Evolutionary conservation across 2,888 invertebrate genomes (phyloP), one percentile per base, ranked within the genome.

Genomic region (Brenthis daphne): DNA sequence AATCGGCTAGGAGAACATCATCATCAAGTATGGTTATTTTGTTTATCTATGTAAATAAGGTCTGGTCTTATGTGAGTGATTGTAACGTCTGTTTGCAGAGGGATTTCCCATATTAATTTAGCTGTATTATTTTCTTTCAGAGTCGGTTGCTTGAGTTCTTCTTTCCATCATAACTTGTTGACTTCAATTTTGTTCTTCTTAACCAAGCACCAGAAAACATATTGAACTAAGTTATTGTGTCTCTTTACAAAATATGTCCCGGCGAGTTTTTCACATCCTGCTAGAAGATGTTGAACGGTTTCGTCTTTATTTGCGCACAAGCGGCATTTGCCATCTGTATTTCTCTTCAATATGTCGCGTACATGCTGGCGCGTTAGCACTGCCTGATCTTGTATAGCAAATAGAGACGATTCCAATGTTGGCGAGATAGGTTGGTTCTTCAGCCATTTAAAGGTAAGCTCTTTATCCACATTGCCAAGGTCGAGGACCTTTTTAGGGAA

Each of bases 241-340:
- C 70, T 47, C 56, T 65, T 73, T 6, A 51, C 60, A 37, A 73
- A 75, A 54, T 74, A 71, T 12, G 68, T 73, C 11, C 71, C 70
- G 2, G 70, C 72, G 8, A 73, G 57, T 24, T 72, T 73, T 54
- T 75, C 72, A 37, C 74, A 75, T 14, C 73, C 74, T 14, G 72
- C 56, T 6, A 72, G 24, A 12, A 74, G 64, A 37, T 74, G 70
- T 24, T 73, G 73, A 11, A 47, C 24, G 3, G 72, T 73, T 53
- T 72, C 64, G 33, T 69, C 57, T 57, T 69, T 72, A 1, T 12
- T 14, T 3, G 24, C 20, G 48, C 71, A 74, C 20, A 74, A 53
- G 0, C 70, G 66, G n/a, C 71, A 74, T 47, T 69, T 74, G 24
- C 72, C 71, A 55, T 70, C 69, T 14, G 69, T 63, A 12, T 65